Evolutionary conservation across 1,140 invertebrate species (phyloP).

Genomic region (Pygmarrhopalites habei): DNA sequence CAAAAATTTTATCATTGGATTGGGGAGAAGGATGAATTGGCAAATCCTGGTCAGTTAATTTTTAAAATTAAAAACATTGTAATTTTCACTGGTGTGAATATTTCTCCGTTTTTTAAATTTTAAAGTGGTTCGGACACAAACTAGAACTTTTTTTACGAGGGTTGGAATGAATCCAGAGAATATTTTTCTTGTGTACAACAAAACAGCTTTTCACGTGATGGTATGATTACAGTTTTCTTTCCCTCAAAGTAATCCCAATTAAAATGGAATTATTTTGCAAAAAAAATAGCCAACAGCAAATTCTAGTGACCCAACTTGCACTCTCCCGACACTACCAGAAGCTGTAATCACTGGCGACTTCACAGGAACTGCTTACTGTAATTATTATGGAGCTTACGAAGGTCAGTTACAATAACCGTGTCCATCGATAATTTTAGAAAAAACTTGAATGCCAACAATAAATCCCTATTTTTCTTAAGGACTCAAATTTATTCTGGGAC

Average conservation of each 20-base stretch:
- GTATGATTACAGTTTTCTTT: too few relatives aligned
- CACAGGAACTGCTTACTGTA: neutral
- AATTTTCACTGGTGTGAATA: too few relatives aligned
- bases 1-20: neutral
- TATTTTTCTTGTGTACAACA: neutral
- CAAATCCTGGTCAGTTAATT: neutral
- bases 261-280: too few relatives aligned
- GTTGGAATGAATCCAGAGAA: neutral
- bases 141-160: neutral
- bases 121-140: neutral
- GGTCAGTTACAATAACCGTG: too few relatives aligned
- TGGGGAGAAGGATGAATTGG: neutral
- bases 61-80: too few relatives aligned
- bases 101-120: neutral
- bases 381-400: constrained; percentile 41
- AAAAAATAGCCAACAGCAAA: neutral
- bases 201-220: neutral
- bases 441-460: neutral
- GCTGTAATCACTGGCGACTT: neutral
- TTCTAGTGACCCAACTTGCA: neutral
- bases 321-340: neutral
- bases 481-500: too few relatives aligned
- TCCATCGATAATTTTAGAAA: constrained; percentile 44
- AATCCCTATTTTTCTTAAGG: too few relatives aligned
- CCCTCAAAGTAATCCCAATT: too few relatives aligned